These are phyloP conservation scores for Fukomys damarensis DNA, from an alignment of 2,113 vertebrate species.

Conservation along the genomic window DNA sequence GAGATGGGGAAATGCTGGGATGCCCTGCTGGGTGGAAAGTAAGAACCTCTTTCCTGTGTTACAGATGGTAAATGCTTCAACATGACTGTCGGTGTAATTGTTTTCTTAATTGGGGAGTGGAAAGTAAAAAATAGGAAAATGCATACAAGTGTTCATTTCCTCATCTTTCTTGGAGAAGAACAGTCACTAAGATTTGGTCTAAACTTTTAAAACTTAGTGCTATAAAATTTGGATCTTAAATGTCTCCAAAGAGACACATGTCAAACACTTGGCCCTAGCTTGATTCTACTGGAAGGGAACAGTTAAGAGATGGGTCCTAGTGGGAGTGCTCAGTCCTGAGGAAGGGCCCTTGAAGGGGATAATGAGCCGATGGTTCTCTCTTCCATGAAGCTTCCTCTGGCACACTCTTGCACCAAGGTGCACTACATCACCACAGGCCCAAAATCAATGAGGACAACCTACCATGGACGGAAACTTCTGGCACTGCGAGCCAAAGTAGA, in stretches of 20 bases:
- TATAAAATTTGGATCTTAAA: not conserved
- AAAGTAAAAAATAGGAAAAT: not conserved
- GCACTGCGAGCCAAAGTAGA: not conserved
- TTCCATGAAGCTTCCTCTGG: not conserved
- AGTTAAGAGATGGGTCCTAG: not conserved
- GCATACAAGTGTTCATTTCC: not conserved
- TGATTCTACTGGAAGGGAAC: not conserved
- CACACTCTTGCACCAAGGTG: not conserved
- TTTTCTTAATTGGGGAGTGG: not conserved
- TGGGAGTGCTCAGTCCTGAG: not conserved
- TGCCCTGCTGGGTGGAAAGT: not conserved
- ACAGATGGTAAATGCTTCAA: constrained; percentile 23
- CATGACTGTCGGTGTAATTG: not conserved
- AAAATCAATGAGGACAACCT: not conserved
- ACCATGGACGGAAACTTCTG: not conserved
- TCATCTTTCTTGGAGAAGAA: not conserved
- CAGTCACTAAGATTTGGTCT: not conserved
- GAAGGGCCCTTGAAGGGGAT: not conserved
- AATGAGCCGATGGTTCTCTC: not conserved
- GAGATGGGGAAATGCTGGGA: not conserved
- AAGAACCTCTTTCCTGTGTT: not conserved
- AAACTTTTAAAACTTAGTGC: not conserved
- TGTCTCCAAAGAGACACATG: not conserved
- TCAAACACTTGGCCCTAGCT: not conserved
- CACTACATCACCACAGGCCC: not conserved